Conservation (phyloP, 2,888 invertebrate species). For the Temnothorax rugatulus region DNA sequence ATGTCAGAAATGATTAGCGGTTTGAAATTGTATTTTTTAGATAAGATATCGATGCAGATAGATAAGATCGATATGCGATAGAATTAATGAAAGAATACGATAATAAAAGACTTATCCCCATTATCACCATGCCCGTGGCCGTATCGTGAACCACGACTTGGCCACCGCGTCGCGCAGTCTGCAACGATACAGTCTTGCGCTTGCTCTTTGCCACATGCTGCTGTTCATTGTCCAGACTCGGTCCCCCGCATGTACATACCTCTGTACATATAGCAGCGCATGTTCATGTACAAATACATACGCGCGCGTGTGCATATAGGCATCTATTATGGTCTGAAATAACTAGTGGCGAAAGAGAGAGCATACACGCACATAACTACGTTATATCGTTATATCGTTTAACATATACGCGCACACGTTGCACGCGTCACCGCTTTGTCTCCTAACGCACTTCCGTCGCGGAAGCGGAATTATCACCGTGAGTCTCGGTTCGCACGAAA, state of each 20-base stretch:
- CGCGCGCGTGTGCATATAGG: slow-evolving; percentile 35
- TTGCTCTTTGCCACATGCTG: slow-evolving; percentile 62
- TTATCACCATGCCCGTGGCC: slow-evolving; percentile 74
- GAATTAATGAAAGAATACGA: not conserved
- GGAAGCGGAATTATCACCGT: slow-evolving; percentile 16
- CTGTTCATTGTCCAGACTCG: slow-evolving; percentile 58
- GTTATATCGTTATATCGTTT: slow-evolving; percentile 51
- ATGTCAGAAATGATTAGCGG: not conserved
- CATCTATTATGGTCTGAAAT: slow-evolving; percentile 45
- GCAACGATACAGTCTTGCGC: slow-evolving; percentile 63
- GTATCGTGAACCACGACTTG: not conserved
- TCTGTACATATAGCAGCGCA: slow-evolving; percentile 7
- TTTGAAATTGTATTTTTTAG: not conserved
- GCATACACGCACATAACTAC: slow-evolving; percentile 21
- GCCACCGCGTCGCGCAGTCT: slow-evolving; percentile 80
- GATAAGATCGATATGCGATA: not conserved
- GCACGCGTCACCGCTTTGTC: slow-evolving; percentile 12
- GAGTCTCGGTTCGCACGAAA: not conserved
- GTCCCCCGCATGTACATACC: not conserved
- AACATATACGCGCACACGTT: slow-evolving; percentile 21
- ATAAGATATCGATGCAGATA: not conserved
- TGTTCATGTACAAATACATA: not conserved
- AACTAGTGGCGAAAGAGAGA: slow-evolving; percentile 58
- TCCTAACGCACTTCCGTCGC: not conserved
- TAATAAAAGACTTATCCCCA: slow-evolving; percentile 10